Base-by-base conservation (phyloP, 2,888 invertebrate genomes). In the Tiphia femorata region DNA sequence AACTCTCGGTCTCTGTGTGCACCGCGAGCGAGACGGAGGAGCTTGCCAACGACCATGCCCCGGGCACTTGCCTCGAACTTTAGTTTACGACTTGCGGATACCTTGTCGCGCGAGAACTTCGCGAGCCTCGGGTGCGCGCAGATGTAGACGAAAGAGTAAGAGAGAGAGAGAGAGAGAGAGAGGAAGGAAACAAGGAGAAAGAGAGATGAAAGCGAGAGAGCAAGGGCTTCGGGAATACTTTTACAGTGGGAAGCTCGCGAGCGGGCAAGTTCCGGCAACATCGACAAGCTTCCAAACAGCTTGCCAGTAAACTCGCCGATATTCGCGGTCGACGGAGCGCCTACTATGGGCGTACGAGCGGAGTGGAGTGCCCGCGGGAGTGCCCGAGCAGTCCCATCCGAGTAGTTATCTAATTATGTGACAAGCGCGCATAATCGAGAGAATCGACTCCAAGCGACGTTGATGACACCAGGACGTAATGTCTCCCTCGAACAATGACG, bases 81-180 rank as follows among this genome's bases (percentile, higher is more conserved):
- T 46, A 44, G 50, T 60, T 60, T 62, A 62, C 47, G 53, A 62
- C 58, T 53, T 51, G 58, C 51, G 51, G 38, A 55, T 49, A 62
- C 41, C 48, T 43, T 38, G 47, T 47, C 47, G 42, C 37, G 6
- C 43, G 49, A 30, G 35, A 52, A 52, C 14, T 50, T 42, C 19
- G 17, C 27, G 12, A 14, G n/a, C n/a, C n/a, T n/a, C 42, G 25
- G 19, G n/a, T n/a, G 12, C 12, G 37, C 49, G 29, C 17, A 40
- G 35, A 41, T 35, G 37, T 20, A 16, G 12, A n/a, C 8, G 12
- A 8, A 19, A 7, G 3, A 14, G 14, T 16, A 14, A 12, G 35
- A 14, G 6, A 37, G 37, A 17, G 37, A 37, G 19, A 37, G 19
- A 12, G 14, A 35, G 35, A 37, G 37, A 37, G 21, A 25, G 23